Evolutionary conservation across 2,797 vertebrate species (phyloP).

Genomic region (Eulemur rubriventer): DNA sequence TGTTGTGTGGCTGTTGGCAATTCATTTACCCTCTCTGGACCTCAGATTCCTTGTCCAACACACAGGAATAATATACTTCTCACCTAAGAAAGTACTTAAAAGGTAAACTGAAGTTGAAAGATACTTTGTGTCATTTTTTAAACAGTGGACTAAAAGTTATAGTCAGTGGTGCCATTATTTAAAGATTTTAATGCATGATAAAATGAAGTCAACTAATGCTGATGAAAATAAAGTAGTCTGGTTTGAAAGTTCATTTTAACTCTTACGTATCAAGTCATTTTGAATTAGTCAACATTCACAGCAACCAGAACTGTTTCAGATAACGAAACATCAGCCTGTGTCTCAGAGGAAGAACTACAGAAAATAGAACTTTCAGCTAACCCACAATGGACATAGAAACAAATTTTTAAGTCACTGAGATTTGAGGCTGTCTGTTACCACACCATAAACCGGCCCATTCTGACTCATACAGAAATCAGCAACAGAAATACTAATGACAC

Average conservation of each 20-base stretch:
- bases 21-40: background rate
- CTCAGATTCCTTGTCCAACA: background rate
- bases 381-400: background rate
- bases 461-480: background rate
- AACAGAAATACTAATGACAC: background rate
- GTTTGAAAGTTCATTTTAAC: background rate
- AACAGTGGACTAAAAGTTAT: background rate
- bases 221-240: background rate
- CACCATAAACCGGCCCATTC: background rate
- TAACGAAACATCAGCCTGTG: background rate
- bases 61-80: background rate
- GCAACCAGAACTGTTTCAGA: background rate
- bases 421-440: background rate
- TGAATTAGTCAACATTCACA: background rate
- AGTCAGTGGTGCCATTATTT: background rate
- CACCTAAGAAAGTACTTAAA: background rate
- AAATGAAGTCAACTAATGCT: constrained; percentile 7
- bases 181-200: constrained; percentile 27
- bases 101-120: constrained; percentile 23
- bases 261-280: background rate
- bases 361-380: background rate
- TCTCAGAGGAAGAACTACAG: background rate
- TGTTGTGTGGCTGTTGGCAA: background rate
- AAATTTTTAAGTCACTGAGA: background rate
- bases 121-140: background rate